Base-by-base conservation (phyloP, 2,113 vertebrate genomes). In the Malurus alboscapulatus region DNA sequence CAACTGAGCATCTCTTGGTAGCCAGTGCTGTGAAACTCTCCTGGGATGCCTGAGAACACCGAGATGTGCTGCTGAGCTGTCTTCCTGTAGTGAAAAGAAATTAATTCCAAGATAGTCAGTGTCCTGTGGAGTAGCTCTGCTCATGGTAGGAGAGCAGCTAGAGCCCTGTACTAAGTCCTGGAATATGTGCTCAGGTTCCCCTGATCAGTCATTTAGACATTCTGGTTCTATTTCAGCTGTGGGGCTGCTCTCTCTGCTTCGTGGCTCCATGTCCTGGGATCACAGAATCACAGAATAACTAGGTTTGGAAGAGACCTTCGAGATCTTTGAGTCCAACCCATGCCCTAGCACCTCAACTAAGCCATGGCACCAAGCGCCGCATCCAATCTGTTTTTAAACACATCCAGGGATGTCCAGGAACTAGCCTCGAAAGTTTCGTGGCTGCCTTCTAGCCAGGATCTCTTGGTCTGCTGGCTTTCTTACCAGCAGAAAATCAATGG, bases 1-100 rank as follows among this genome's bases (percentile, higher is more conserved):
- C 93, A 71, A 92, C 51, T 2, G 71, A 94, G 75, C 79, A 91
- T 90, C 90, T 94, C 65, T 48, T 51, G 78, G 63, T 95, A 94
- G 91, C 91, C 91, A 65, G 67, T 20, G 62, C 89, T 80, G 54
- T 87, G 84, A 84, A 92, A 25, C 84, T 85, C 93, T 73, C 89
- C 75, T 32, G 94, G 82, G 94, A 76, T 14, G 59, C 51, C 78
- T 74, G 51, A 80, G 74, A 89, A 94, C 59, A 79, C 44, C 11
- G 45, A 73, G 78, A 63, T 87, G 44, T 38, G 34, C 82, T 66
- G 71, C 59, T 82, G 89, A 87, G 66, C 30, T 61, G 51, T 25
- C 62, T 78, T 57, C 12, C 20, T 68, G 36, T 42, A 59, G 82
- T 19, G 59, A 83, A 91, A 94, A 92, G 10, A 87, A 94, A 90